phyloP scores from a whole-genome alignment of 2,113 vertebrate species.

The Coturnix japonica region DNA sequence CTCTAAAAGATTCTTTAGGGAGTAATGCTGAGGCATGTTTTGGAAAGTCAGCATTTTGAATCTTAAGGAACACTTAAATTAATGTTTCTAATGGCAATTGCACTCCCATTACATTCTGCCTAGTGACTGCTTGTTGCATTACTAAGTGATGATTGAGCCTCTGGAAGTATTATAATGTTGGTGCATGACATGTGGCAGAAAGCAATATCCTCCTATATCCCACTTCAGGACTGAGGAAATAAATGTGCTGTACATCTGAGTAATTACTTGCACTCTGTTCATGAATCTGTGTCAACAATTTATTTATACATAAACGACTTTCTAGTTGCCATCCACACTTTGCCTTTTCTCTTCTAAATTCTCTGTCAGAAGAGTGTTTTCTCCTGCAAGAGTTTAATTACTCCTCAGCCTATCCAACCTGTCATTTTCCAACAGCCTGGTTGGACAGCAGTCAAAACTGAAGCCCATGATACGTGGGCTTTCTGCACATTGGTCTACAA shows the following conservation, averaged over 20 bases:
- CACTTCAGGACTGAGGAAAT: background rate
- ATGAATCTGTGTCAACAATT: conserved; percentile 5
- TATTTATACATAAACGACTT: background rate
- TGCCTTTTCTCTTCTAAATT: background rate
- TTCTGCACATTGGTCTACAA: background rate
- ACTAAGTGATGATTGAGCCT: background rate
- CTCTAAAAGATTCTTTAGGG: background rate
- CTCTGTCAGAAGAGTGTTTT: background rate
- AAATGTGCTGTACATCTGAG: background rate
- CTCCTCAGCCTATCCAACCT: background rate
- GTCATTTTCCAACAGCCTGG: background rate
- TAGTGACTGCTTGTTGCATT: background rate
- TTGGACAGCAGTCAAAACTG: background rate
- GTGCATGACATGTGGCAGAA: background rate
- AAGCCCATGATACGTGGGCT: background rate
- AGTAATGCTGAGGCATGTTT: background rate
- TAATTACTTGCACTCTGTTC: conserved; percentile 2
- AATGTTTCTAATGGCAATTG: background rate
- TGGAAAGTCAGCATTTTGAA: background rate
- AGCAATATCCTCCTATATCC: background rate
- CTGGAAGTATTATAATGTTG: background rate
- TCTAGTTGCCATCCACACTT: background rate
- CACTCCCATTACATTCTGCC: background rate
- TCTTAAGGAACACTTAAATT: background rate
- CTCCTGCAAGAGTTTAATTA: background rate